Conservation (phyloP, 1,140 invertebrate genomes). For the Tetragnatha versicolor region DNA sequence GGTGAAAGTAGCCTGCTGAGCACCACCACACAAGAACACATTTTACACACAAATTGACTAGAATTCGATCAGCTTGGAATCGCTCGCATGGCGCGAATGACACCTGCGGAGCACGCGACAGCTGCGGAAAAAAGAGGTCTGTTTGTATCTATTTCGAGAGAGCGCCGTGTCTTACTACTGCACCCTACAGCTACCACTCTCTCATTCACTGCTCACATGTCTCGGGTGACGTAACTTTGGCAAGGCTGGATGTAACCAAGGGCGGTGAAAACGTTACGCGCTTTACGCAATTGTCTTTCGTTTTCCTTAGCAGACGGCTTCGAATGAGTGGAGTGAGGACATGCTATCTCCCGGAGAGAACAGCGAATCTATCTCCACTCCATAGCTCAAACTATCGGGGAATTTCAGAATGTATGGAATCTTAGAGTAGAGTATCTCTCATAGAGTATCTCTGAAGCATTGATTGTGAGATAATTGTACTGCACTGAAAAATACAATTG, state of each 20-base stretch:
- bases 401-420: too few relatives aligned
- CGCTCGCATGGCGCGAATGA: not conserved
- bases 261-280: too few relatives aligned
- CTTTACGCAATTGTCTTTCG: not conserved
- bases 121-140: conserved; percentile 4
- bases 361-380: too few relatives aligned
- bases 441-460: too few relatives aligned
- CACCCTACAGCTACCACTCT: not conserved
- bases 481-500: too few relatives aligned
- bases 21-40: conserved; percentile 25
- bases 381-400: too few relatives aligned
- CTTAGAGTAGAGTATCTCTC: too few relatives aligned
- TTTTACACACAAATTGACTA: not conserved
- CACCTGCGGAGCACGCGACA: not conserved
- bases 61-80: not conserved
- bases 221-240: not conserved
- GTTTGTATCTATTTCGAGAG: conserved; percentile 31
- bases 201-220: conserved; percentile 30
- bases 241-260: not conserved
- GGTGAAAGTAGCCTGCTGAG: conserved; percentile 11
- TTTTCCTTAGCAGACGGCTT: too few relatives aligned
- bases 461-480: too few relatives aligned
- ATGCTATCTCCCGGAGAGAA: too few relatives aligned
- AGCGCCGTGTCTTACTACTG: conserved; percentile 28
- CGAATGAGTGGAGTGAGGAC: too few relatives aligned